A percentile compares a stretch with the other conserved stretches of the same genome.
phyloP scores from a whole-genome alignment of 1,140 invertebrate genomes.

The Procambarus virginalis region DNA sequence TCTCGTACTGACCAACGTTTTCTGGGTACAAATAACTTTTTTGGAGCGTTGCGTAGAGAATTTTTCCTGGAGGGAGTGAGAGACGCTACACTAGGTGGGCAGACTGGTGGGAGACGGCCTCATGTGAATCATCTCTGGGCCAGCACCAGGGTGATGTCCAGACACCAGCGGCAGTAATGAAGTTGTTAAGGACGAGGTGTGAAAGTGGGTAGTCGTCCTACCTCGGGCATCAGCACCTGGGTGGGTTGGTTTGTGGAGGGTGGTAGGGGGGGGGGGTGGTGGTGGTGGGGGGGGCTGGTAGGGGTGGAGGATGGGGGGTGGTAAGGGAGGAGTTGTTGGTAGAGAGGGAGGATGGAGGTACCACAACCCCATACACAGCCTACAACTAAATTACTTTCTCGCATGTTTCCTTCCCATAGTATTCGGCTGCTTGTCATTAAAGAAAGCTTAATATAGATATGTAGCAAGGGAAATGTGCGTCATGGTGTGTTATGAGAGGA shows the following conservation, averaged over 20 bases:
- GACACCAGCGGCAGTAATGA: background rate
- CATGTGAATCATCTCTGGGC: background rate
- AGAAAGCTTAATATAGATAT: background rate
- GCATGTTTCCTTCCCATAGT: background rate
- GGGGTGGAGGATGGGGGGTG: too few species aligned
- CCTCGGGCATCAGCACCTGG: conserved; percentile 20
- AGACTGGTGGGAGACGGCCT: background rate
- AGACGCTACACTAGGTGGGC: too few species aligned
- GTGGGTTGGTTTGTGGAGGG: background rate
- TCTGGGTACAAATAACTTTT: background rate
- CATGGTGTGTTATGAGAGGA: background rate
- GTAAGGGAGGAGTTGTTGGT: too few species aligned
- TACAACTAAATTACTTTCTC: background rate
- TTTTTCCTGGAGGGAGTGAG: background rate
- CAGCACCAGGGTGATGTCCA: background rate
- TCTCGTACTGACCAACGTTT: background rate
- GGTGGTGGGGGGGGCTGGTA: too few species aligned
- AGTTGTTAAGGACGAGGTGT: background rate
- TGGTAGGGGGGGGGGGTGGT: background rate
- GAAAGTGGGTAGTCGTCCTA: conserved; percentile 14
- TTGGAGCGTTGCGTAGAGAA: background rate
- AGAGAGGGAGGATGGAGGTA: too few species aligned
- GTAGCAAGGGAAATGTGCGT: background rate
- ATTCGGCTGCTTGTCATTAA: background rate
- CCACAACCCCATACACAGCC: conserved; percentile 24